Evolutionary conservation across 2,797 vertebrate genomes (phyloP).

Genomic region (Enteromius argenteus): DNA sequence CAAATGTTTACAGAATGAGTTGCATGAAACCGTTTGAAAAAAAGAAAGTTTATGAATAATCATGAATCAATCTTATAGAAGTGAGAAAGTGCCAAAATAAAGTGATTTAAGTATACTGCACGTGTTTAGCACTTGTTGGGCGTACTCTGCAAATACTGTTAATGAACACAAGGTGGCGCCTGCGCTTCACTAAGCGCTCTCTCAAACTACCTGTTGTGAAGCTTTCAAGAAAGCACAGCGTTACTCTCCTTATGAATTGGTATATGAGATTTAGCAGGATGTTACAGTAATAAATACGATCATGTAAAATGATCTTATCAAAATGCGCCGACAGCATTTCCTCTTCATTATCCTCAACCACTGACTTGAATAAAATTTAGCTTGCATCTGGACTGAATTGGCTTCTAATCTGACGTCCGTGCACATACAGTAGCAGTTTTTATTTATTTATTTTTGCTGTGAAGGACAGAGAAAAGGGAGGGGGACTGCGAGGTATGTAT

Average conservation of each 20-base stretch:
- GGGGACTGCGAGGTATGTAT: constrained; percentile 60
- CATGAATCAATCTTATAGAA: neutral
- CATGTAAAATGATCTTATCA: neutral
- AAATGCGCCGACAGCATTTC: neutral
- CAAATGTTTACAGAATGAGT: constrained; percentile 17
- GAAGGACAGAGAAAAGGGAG: constrained; percentile 36
- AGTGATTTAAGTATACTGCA: neutral
- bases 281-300: neutral
- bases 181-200: neutral
- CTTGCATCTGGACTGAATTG: neutral
- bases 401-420: neutral
- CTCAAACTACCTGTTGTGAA: constrained; percentile 52
- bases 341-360: neutral
- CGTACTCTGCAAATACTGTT: neutral
- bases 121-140: neutral
- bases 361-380: neutral
- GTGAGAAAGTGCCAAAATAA: constrained; percentile 45
- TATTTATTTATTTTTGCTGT: neutral
- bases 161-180: constrained; percentile 51
- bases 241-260: neutral
- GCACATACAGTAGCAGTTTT: neutral
- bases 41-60: neutral
- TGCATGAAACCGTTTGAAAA: neutral
- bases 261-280: neutral
- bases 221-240: neutral